phyloP scores from a whole-genome alignment of 2,888 invertebrate species.

The Crepidodera aurea region DNA sequence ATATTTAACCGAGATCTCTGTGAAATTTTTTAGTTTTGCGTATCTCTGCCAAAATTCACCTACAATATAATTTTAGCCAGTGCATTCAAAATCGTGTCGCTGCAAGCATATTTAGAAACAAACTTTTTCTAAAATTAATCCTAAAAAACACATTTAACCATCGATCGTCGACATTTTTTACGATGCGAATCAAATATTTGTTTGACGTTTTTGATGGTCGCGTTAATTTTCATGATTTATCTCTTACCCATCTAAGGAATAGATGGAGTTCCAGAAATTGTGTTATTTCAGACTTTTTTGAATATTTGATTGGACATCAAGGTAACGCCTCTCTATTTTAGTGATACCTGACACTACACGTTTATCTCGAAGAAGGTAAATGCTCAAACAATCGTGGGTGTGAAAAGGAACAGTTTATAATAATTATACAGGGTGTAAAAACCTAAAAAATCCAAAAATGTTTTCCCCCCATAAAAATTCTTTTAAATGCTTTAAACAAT shows the following conservation, averaged over 20 bases:
- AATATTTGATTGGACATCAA: constrained; percentile 64
- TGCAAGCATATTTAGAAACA: constrained; percentile 19
- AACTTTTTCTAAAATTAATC: constrained; percentile 16
- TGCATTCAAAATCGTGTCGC: constrained; percentile 35
- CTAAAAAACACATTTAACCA: not conserved
- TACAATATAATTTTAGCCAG: constrained; percentile 40
- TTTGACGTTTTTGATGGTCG: constrained; percentile 15
- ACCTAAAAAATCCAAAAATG: too few relatives aligned
- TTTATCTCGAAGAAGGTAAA: too few relatives aligned
- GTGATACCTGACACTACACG: constrained; percentile 89
- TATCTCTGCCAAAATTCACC: constrained; percentile 45
- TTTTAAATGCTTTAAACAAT: too few relatives aligned
- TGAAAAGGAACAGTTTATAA: too few relatives aligned
- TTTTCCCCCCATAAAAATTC: too few relatives aligned
- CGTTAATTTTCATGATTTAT: constrained; percentile 36
- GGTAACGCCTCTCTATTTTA: constrained; percentile 63
- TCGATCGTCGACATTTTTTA: not conserved
- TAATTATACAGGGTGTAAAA: too few relatives aligned
- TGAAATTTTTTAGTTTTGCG: not conserved
- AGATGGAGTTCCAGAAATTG: constrained; percentile 55
- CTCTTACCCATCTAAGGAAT: constrained; percentile 51
- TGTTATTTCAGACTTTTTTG: constrained; percentile 61
- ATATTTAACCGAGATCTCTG: not conserved
- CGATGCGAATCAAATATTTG: constrained; percentile 35
- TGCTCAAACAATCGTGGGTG: too few relatives aligned